A percentile compares a stretch with the other conserved stretches of the same genome.
Conservation (phyloP, 2,113 vertebrate species). For the Oxyura jamaicensis region DNA sequence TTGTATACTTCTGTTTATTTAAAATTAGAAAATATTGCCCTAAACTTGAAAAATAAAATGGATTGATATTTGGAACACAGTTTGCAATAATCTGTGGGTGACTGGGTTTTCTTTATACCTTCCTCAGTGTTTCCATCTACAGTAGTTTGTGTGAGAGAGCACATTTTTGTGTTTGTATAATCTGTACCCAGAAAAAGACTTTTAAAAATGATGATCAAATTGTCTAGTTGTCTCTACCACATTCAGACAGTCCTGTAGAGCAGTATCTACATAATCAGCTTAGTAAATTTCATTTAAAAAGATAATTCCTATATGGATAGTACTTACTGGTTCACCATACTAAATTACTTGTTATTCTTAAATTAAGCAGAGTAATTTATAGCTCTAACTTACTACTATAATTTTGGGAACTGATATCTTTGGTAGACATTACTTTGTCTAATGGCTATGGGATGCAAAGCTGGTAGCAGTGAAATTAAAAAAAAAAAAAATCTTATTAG, state of each 20-base stretch:
- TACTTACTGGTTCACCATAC: not conserved
- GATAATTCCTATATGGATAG: not conserved
- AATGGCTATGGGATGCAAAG: not conserved
- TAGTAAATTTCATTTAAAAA: not conserved
- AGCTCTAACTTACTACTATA: not conserved
- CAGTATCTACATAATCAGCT: not conserved
- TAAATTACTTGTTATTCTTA: not conserved
- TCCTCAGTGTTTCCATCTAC: not conserved
- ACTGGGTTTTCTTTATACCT: not conserved
- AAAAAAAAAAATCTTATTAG: not conserved
- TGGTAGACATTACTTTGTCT: not conserved
- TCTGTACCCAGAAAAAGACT: not conserved
- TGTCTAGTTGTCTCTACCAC: not conserved
- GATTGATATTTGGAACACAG: not conserved
- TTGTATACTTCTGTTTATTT: not conserved
- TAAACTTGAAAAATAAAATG: not conserved
- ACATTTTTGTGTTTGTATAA: not conserved
- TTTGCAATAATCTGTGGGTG: not conserved
- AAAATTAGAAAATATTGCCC: not conserved
- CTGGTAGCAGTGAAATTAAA: not conserved
- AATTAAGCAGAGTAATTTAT: not conserved
- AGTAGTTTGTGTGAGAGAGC: not conserved
- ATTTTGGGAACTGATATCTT: not conserved
- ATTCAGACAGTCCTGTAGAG: not conserved
- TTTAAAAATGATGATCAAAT: not conserved